Base-by-base conservation (phyloP, 2,888 invertebrate species). In the Cantharis nigra region DNA sequence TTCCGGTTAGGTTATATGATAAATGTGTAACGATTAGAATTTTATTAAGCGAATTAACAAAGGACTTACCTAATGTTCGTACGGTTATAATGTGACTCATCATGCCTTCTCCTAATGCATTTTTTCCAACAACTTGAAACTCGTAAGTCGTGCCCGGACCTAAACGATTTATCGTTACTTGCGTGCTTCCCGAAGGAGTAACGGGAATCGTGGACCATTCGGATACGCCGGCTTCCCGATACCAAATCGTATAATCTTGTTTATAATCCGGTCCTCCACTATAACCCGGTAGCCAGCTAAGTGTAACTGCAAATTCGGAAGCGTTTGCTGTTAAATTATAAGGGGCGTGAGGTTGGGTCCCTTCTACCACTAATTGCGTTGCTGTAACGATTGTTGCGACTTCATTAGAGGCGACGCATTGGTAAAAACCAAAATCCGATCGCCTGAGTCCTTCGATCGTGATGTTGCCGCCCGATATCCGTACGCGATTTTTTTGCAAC, bases 261-360 rank as follows among this genome's bases (percentile, higher is more conserved):
- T 96, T 96, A 90, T 96, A 97, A 90, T 97, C 96, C 13, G 96
- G 96, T 23, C 98, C 98, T 69, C 98, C 98, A 85, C 97, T 97
- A 89, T 98, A 96, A 3, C 97, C 98, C 11, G 98, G 98, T 88
- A 97, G 91, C 98, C 98, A 98, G 80, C 93, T 93, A 76, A 98
- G 90, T 72, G 96, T 96, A 78, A 98, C 97, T 79, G 96, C 93
- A 88, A 97, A 97, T 89, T 97, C 95, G 0, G 95, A 95, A 65
- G 97, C 95, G 69, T 94, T 94, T 63, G 96, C 97, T 26, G 96
- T 95, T 78, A 98, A 93, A 89, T 98, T 98, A 91, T 97, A 97
- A 0, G 98, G 98, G 65, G 98, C 98, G 90, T 98, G 98, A 14
- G 98, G 98, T 86, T 98, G 97, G 14, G 98, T 98, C 26, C 97